Conservation (phyloP, 2,113 vertebrate genomes). For the Cynopterus brachyotis region DNA sequence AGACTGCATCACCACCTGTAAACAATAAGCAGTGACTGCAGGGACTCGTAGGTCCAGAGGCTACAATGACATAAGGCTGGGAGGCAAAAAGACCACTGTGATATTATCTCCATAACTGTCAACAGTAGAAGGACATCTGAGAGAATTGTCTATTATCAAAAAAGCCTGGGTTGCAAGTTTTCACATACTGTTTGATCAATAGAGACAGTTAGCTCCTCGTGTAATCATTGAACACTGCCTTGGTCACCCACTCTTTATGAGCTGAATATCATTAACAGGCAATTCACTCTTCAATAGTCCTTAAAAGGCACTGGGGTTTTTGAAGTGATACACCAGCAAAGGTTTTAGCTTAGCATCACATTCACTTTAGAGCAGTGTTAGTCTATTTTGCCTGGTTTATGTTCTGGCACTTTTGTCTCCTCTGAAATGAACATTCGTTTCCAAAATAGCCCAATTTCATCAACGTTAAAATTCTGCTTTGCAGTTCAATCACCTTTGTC, state of each 20-base stretch:
- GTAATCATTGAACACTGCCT: not conserved
- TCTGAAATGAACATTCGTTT: slow-evolving; percentile 15
- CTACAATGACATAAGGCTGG: not conserved
- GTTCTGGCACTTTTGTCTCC: not conserved
- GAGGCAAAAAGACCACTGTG: not conserved
- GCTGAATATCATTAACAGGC: not conserved
- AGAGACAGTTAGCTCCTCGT: not conserved
- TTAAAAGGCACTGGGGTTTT: not conserved
- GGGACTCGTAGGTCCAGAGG: not conserved
- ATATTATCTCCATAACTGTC: not conserved
- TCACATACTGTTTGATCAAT: not conserved
- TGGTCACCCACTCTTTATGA: not conserved
- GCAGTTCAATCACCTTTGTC: slow-evolving; percentile 7
- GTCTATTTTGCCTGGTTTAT: not conserved
- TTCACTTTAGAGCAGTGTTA: not conserved
- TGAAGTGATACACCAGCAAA: not conserved
- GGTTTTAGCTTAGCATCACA: not conserved
- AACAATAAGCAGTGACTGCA: not conserved
- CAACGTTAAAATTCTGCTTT: slow-evolving; percentile 30
- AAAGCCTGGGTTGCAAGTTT: slow-evolving; percentile 8
- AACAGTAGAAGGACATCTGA: not conserved
- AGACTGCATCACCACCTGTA: not conserved
- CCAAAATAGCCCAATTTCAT: slow-evolving; percentile 21
- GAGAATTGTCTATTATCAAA: not conserved
- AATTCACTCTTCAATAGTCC: not conserved